Evolutionary conservation across 2,113 vertebrate species (phyloP), one percentile per base, ranked within the genome.

Genomic region (Ranitomeya imitator): DNA sequence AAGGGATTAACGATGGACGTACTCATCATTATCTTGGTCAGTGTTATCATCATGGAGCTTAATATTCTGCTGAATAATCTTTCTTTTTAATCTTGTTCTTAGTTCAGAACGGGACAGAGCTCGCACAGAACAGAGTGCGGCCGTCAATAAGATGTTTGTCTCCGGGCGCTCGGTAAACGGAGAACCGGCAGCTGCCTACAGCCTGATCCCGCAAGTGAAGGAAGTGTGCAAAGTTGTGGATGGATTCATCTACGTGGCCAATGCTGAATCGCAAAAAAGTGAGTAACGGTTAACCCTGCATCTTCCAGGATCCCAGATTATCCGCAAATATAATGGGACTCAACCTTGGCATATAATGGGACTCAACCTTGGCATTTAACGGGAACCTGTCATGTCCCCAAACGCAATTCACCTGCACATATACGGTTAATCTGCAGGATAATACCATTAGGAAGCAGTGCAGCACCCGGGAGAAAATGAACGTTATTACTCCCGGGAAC

Each of bases 221-320:
- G 95, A 97, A 76, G 97, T 96, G 91, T 99, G 97, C 82, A 94
- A 95, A 90, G 94, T 94, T 23, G 97, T 97, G 63, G 95, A 98
- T 85, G 98, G 97, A 21, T 98, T 99, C 93, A 98, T 99, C 93
- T 99, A 98, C 60, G 97, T 98, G 71, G 96, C 96, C 80, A 98
- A 99, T 90, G 97, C 96, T 21, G 97, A 99, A 93, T 91, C 92
- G 77, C 92, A 92, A 4, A 95, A 91, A 94, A 95, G 97, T 98
- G 93, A 94, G 93, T 51, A 2, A 1, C 19, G 14, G 11, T 8
- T 23, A 19, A 16, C 51, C 23, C 16, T 51, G 54, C 19, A 18
- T 19, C 67, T 74, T 23, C 16, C 14, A 19, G 18, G 18, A 18
- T 54, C 2, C 13, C 18, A 12, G 31, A 59, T 73, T 26, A 4